These are phyloP conservation scores for Acanthosepion esculentum DNA, from an alignment of 2,888 invertebrate species.

Conservation along the genomic window DNA sequence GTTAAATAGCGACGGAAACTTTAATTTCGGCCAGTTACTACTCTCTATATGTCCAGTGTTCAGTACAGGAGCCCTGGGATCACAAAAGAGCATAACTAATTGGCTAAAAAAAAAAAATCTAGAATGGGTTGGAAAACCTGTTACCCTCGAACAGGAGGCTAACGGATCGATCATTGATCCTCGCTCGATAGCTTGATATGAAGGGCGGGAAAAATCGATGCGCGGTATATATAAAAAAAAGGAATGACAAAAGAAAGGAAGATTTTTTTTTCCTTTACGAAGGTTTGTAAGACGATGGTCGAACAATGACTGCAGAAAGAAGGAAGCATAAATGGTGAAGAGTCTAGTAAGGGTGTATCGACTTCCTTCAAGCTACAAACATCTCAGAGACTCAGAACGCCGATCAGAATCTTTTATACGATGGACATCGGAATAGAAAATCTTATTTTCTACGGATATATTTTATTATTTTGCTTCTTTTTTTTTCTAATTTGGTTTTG, in stretches of 20 bases:
- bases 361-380: conserved; percentile 13
- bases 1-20: too few species aligned
- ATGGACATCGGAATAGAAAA: background rate
- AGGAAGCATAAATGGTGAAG: background rate
- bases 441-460: background rate
- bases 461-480: background rate
- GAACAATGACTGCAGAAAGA: background rate
- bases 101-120: background rate
- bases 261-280: background rate
- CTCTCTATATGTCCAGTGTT: background rate
- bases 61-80: background rate
- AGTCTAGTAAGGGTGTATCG: background rate
- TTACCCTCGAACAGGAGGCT: background rate
- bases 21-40: too few species aligned
- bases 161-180: background rate
- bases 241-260: background rate
- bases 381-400: background rate
- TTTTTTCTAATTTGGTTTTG: background rate
- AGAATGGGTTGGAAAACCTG: background rate
- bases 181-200: background rate
- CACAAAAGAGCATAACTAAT: background rate
- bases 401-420: background rate
- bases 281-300: background rate
- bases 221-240: background rate
- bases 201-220: background rate